phyloP scores from a whole-genome alignment of 2,113 vertebrate genomes.

The Helogale parvula region DNA sequence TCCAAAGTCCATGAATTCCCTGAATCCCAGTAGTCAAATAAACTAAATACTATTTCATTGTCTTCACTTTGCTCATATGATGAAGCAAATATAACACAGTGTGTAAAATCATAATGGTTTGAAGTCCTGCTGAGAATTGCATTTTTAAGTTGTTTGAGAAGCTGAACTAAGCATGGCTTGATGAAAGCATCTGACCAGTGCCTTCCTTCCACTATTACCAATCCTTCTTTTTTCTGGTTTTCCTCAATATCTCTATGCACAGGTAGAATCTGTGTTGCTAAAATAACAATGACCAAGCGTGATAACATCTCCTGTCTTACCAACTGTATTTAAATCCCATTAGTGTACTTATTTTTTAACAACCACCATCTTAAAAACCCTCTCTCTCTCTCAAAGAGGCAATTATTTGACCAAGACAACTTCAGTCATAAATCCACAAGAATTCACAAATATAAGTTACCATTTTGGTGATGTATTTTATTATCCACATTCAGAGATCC shows the following conservation, averaged over 20 bases:
- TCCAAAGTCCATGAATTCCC: slow-evolving; percentile 44
- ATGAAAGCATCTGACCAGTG: background rate
- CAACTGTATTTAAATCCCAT: slow-evolving; percentile 12
- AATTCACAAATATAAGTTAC: background rate
- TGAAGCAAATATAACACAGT: background rate
- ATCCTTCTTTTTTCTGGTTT: background rate
- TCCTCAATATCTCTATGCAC: background rate
- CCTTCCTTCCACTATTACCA: background rate
- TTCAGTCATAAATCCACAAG: slow-evolving; percentile 19
- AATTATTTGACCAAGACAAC: slow-evolving; percentile 41
- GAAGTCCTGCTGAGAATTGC: background rate
- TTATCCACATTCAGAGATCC: background rate
- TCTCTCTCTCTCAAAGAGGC: background rate
- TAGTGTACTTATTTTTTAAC: slow-evolving; percentile 6
- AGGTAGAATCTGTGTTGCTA: background rate
- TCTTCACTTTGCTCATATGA: background rate
- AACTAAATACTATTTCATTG: background rate
- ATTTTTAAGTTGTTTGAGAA: background rate
- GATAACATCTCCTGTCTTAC: background rate
- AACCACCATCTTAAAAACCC: background rate
- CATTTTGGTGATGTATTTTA: background rate
- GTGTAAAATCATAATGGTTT: background rate
- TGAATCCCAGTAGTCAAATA: slow-evolving; percentile 15
- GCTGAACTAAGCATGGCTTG: background rate
- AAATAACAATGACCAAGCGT: background rate